Base-by-base conservation (phyloP, 2,888 invertebrate species). In the Troilus luridus region DNA sequence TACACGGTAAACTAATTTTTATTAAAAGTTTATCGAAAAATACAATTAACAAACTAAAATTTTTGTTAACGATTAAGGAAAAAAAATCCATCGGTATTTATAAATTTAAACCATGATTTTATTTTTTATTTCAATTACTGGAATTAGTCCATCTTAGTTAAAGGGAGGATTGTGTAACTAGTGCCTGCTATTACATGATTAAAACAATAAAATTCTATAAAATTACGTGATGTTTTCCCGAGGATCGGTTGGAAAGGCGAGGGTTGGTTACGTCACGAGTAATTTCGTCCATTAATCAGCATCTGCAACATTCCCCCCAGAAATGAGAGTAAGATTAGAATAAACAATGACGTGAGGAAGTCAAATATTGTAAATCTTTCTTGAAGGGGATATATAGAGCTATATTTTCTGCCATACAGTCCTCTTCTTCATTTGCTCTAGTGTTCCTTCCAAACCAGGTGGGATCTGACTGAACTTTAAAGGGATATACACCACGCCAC, bases 261-360 rank as follows among this genome's bases (percentile, higher is more conserved):
- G 54, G 56, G 17, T 17, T 14, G 8, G 72, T 77, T 77, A 77
- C 72, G 27, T 77, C n/a, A 85, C 85, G 8, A 81, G 54, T 56
- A 56, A 41, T 77, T 41, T 41, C n/a, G 85, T n/a, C n/a, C 56
- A 56, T 56, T 56, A 56, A 85, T 56, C 56, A 54, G 54, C 81
- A 12, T 12, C 56, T 85, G 85, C 85, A 85, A 85, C 85, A 85
- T n/a, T 54, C 21, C n/a, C 85, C 56, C 85, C 85, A 85, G 56
- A 85, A 85, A 58, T 56, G 56, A 56, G 85, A 56, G 85, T 85
- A 58, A 0, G 85, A 85, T 85, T 9, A 58, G 14, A 58, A 41
- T 58, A 85, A 85, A 85, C 85, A 85, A 85, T 85, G 85, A 85
- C 85, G 85, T 7, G 56, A 85, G 12, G 12, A 41, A 85, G n/a